These are phyloP conservation scores for Ailuropoda melanoleuca DNA, from an alignment of 2,113 vertebrate genomes.

Conservation along the genomic window DNA sequence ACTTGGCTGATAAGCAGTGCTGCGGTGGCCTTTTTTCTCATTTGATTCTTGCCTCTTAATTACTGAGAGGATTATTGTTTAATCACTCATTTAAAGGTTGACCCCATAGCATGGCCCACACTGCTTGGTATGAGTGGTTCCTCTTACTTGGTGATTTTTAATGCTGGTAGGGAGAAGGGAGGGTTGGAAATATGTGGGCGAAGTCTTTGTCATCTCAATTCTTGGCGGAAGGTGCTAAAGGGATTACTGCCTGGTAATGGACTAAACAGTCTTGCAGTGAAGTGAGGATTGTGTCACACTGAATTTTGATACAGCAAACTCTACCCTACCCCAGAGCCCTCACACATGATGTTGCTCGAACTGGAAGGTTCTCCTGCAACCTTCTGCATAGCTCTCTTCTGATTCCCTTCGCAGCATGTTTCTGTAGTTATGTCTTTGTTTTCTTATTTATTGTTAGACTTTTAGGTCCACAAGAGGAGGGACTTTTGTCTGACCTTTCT, in stretches of 20 bases:
- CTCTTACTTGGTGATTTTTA: not conserved
- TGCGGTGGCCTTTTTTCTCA: not conserved
- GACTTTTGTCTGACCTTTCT: not conserved
- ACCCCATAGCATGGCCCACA: not conserved
- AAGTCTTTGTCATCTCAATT: not conserved
- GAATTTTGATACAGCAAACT: not conserved
- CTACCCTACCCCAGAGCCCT: not conserved
- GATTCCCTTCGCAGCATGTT: not conserved
- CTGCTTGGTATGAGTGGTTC: not conserved
- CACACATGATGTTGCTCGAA: not conserved
- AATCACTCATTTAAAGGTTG: not conserved
- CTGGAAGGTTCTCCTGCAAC: not conserved
- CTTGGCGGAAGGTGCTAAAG: not conserved
- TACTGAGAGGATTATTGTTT: not conserved
- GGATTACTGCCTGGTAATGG: not conserved
- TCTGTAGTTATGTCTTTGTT: not conserved
- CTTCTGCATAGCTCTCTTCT: not conserved
- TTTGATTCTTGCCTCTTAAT: not conserved
- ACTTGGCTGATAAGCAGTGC: not conserved
- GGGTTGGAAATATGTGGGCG: not conserved
- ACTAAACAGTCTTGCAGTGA: not conserved
- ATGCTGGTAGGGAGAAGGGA: not conserved
- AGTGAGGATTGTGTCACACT: not conserved
- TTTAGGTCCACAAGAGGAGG: not conserved
- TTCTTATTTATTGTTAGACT: slow-evolving; percentile 1